phyloP scores from a whole-genome alignment of 2,113 vertebrate genomes.

The Symphodus melops region DNA sequence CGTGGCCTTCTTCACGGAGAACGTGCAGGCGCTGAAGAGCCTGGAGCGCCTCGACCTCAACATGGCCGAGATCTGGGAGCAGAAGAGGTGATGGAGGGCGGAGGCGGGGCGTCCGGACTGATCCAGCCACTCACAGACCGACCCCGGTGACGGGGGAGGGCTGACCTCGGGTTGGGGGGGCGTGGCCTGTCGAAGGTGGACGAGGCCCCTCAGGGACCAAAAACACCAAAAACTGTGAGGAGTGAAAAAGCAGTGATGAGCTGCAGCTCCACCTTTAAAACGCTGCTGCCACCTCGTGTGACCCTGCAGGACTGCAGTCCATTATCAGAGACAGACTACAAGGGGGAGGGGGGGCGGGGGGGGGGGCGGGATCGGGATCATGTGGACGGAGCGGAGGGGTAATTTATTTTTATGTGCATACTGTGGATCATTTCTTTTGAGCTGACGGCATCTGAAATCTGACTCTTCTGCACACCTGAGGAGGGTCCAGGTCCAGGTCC shows the following conservation, averaged over 20 bases:
- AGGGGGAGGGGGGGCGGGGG: constrained; percentile 71
- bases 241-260: neutral
- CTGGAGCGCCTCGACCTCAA: constrained; percentile 93
- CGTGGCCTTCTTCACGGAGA: constrained; percentile 98
- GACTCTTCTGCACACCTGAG: neutral
- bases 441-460: constrained; percentile 29
- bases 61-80: constrained; percentile 98
- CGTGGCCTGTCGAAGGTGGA: neutral
- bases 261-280: constrained; percentile 20
- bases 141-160: neutral
- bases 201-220: constrained; percentile 62
- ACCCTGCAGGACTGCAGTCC: constrained; percentile 70
- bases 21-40: constrained; percentile 92
- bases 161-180: neutral
- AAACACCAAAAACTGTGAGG: constrained; percentile 9
- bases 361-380: constrained; percentile 57
- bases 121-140: neutral
- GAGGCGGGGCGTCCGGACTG: constrained; percentile 1
- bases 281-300: constrained; percentile 74
- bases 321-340: constrained; percentile 69
- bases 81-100: constrained; percentile 93
- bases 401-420: constrained; percentile 67
- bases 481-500: neutral
- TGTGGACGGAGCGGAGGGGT: constrained; percentile 16
- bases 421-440: neutral